phyloP scores from a whole-genome alignment of 1,140 invertebrate genomes.

The Drosophila subobscura region DNA sequence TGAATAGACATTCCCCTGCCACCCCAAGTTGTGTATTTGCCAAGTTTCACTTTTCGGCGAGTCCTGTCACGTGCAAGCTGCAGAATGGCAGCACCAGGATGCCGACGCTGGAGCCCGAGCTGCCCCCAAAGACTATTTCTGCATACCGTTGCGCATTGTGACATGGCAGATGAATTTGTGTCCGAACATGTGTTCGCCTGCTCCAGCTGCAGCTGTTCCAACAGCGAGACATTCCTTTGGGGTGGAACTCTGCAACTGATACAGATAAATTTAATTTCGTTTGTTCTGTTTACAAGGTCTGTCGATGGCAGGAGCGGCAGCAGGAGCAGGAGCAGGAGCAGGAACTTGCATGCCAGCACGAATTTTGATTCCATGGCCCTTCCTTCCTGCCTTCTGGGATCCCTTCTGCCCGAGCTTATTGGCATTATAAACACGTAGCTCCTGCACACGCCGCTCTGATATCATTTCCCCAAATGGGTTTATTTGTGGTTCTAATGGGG shows the following conservation, averaged over 20 bases:
- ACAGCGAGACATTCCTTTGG: neutral
- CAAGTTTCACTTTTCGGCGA: conserved; percentile 75
- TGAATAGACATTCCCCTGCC: neutral
- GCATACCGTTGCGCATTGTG: conserved; percentile 80
- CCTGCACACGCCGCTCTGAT: conserved; percentile 52
- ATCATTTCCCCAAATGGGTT: conserved; percentile 64
- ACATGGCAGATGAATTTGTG: conserved; percentile 83
- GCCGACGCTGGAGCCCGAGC: conserved; percentile 16
- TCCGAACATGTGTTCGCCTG: conserved; percentile 71
- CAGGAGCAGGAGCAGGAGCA: too few species aligned
- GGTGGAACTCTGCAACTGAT: conserved; percentile 63
- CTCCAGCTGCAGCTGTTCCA: conserved; percentile 61
- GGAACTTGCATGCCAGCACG: conserved; percentile 75
- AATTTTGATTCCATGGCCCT: conserved; percentile 78
- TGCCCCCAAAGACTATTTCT: conserved; percentile 57
- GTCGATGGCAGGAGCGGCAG: conserved; percentile 1
- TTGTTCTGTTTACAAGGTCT: conserved; percentile 38
- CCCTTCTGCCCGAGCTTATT: conserved; percentile 42
- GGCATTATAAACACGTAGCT: conserved; percentile 74
- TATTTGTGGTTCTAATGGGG: conserved; percentile 67
- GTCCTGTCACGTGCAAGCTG: conserved; percentile 76
- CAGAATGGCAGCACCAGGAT: conserved; percentile 42
- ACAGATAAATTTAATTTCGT: conserved; percentile 81
- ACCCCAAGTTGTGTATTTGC: conserved; percentile 51
- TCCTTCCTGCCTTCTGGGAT: conserved; percentile 26